phyloP scores from a whole-genome alignment of 2,888 invertebrate genomes.

The Thecocarcelia acutangulata region DNA sequence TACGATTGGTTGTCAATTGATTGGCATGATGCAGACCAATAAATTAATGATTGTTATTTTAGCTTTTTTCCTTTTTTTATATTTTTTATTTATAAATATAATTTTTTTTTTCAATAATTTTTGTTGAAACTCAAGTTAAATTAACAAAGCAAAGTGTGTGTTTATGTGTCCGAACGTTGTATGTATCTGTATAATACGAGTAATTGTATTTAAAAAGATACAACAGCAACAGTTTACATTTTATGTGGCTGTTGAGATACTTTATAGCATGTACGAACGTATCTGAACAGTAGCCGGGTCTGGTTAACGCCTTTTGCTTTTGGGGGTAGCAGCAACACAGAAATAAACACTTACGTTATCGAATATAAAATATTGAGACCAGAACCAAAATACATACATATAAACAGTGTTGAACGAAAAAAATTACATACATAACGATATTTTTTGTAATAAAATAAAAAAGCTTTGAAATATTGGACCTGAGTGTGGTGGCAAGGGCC shows the following conservation, averaged over 20 bases:
- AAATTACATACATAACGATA: no score
- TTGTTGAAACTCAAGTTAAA: conserved; percentile 47
- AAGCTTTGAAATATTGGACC: no score
- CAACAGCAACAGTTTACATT: conserved; percentile 30
- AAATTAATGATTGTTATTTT: conserved; percentile 75
- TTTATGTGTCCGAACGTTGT: neutral
- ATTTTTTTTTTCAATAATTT: conserved; percentile 42
- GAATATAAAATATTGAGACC: neutral
- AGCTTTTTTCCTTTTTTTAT: neutral
- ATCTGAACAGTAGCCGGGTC: conserved; percentile 64
- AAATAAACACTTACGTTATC: neutral
- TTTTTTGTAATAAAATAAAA: no score
- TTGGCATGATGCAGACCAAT: conserved; percentile 80
- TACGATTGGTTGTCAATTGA: conserved; percentile 80
- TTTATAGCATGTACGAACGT: conserved; percentile 57
- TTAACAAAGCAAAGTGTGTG: conserved; percentile 14
- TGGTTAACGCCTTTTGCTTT: conserved; percentile 69
- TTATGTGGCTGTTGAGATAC: conserved; percentile 32
- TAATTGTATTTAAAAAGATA: conserved; percentile 16
- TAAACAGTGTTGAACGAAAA: conserved; percentile 8
- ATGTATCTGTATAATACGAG: conserved; percentile 7
- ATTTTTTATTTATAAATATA: conserved; percentile 21
- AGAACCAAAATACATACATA: conserved; percentile 6
- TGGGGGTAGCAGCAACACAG: conserved; percentile 45
- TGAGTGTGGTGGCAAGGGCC: no score